These are phyloP conservation scores for Parus major DNA, from an alignment of 2,113 vertebrate genomes.

Conservation along the genomic window DNA sequence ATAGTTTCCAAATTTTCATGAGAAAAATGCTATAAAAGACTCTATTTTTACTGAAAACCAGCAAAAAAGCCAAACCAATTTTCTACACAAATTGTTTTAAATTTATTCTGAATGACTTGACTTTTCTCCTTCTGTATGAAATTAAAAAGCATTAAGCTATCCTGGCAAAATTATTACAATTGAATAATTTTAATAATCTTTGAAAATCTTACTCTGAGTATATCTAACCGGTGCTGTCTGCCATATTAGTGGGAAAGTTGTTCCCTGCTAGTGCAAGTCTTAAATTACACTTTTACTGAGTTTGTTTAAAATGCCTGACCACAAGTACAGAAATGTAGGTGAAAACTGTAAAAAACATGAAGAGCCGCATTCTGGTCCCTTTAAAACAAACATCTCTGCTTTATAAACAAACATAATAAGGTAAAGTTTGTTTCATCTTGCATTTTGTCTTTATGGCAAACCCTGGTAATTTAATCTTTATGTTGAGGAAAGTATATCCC, in stretches of 20 bases:
- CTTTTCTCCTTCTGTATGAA: neutral
- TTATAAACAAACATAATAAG: neutral
- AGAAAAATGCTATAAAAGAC: neutral
- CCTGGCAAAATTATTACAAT: neutral
- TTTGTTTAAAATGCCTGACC: constrained; percentile 1
- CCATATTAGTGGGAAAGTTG: neutral
- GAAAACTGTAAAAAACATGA: neutral
- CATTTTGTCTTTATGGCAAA: neutral
- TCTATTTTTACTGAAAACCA: neutral
- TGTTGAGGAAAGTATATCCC: neutral
- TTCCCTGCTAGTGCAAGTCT: neutral
- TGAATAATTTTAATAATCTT: neutral
- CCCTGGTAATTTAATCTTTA: neutral
- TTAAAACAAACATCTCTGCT: neutral
- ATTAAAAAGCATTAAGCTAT: neutral
- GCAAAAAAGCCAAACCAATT: neutral
- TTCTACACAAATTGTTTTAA: neutral
- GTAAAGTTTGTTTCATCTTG: neutral
- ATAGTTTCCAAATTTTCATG: neutral
- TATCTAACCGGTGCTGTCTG: neutral
- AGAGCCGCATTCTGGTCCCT: neutral
- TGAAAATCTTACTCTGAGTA: neutral
- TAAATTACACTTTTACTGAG: neutral
- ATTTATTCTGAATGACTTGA: neutral
- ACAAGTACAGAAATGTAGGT: neutral